phyloP scores from a whole-genome alignment of 2,888 invertebrate species.

The Polietes domitor region DNA sequence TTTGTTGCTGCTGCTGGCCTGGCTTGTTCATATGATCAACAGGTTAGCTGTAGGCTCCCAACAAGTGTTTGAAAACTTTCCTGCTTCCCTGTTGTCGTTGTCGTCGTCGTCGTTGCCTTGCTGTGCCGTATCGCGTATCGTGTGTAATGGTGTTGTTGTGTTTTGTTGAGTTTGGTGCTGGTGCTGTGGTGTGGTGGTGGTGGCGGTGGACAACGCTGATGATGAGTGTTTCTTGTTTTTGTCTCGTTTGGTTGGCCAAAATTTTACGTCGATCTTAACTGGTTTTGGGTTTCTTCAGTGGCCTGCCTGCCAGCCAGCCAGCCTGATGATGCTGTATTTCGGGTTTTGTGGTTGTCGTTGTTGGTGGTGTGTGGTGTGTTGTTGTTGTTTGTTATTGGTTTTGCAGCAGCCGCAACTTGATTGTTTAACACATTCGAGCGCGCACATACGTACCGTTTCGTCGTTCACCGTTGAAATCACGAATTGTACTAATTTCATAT shows the following conservation, averaged over 20 bases:
- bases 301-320: constrained; percentile 68
- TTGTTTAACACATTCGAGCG: constrained; percentile 67
- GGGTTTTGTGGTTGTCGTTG: constrained; percentile 55
- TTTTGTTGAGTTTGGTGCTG: constrained; percentile 11
- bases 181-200: constrained; percentile 43
- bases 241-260: constrained; percentile 38
- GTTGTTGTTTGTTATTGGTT: constrained; percentile 64
- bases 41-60: constrained; percentile 57
- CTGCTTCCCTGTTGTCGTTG: constrained; percentile 51
- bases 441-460: constrained; percentile 72
- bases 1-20: constrained; percentile 43
- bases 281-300: constrained; percentile 66
- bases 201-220: constrained; percentile 18
- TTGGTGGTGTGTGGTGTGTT: constrained; percentile 47
- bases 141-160: constrained; percentile 30
- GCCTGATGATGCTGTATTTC: constrained; percentile 55
- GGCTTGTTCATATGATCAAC: constrained; percentile 65
- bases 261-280: constrained; percentile 63
- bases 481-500: constrained; percentile 81
- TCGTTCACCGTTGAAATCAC: constrained; percentile 81
- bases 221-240: constrained; percentile 46
- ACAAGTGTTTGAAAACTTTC: constrained; percentile 64
- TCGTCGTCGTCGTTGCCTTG: constrained; percentile 22
- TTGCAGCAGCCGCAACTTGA: constrained; percentile 68
- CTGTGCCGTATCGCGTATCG: constrained; percentile 14